Conservation (phyloP, 2,113 vertebrate species). For the Phoenicopterus ruber region DNA sequence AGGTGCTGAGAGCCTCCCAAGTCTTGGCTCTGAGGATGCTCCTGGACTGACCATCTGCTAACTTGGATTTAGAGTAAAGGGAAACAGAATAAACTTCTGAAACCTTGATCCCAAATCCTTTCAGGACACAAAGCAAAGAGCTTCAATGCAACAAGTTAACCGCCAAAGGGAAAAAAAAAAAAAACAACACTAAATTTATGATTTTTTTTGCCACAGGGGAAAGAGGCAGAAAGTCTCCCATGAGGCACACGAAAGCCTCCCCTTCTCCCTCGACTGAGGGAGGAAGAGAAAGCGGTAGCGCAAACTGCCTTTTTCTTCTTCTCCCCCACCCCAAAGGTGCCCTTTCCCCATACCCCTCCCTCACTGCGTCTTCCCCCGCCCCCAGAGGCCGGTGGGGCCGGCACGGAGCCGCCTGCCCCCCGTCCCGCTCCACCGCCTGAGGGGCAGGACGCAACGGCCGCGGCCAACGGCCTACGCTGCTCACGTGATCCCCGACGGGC, state of each 20-base stretch:
- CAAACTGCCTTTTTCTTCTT: background rate
- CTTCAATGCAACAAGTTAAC: background rate
- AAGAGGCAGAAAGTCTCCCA: background rate
- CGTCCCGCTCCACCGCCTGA: background rate
- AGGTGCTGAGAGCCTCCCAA: too few species aligned
- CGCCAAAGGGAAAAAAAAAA: accelerated
- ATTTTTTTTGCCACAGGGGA: background rate
- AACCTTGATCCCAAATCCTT: background rate
- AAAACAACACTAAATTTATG: background rate
- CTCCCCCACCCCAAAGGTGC: background rate
- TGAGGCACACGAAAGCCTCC: background rate
- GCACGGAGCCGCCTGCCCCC: too few species aligned
- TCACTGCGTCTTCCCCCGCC: accelerated
- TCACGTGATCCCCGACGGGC: background rate
- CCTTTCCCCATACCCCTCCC: accelerated
- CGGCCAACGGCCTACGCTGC: background rate
- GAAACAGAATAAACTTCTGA: background rate
- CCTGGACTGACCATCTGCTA: too few species aligned
- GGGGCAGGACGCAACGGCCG: accelerated
- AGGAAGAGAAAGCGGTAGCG: background rate
- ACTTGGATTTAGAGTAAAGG: too few species aligned
- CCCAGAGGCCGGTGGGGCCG: too few species aligned
- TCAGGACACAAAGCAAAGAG: background rate
- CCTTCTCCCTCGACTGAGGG: background rate
- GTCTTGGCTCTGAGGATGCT: too few species aligned